Conservation (phyloP, 2,113 vertebrate species). For the Shinisaurus crocodilurus region DNA sequence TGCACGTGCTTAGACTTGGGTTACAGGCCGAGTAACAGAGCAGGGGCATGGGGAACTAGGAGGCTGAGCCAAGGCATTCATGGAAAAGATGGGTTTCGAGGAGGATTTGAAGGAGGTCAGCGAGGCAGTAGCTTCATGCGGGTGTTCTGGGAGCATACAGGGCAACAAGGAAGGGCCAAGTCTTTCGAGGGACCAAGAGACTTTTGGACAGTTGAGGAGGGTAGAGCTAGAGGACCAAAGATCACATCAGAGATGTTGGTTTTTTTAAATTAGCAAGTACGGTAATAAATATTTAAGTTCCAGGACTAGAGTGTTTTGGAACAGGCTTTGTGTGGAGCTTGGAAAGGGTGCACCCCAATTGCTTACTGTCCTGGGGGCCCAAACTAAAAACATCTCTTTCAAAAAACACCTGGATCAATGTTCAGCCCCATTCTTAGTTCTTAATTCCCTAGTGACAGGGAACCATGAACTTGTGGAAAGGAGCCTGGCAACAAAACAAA, state of each 20-base stretch:
- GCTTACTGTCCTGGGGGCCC: neutral
- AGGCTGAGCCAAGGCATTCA: neutral
- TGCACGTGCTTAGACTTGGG: too few species aligned
- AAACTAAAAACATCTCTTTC: neutral
- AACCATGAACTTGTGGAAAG: rapidly evolving
- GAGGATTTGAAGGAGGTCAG: neutral
- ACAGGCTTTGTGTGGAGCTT: rapidly evolving
- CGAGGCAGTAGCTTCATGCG: neutral
- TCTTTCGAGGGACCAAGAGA: neutral
- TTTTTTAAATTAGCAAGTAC: neutral
- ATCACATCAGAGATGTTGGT: too few species aligned
- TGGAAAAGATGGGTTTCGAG: neutral
- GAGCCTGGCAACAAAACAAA: neutral
- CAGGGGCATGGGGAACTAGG: too few species aligned
- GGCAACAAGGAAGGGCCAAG: too few species aligned
- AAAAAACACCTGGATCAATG: neutral
- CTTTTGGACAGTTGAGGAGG: neutral
- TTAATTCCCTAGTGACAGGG: rapidly evolving
- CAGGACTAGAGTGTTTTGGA: neutral
- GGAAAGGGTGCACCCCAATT: neutral
- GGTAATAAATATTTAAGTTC: neutral
- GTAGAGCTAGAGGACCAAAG: too few species aligned
- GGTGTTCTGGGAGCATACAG: neutral
- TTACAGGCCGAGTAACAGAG: too few species aligned
- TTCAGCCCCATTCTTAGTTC: neutral